Conservation (phyloP, 2,797 vertebrate genomes). For the Hemibagrus guttatus region DNA sequence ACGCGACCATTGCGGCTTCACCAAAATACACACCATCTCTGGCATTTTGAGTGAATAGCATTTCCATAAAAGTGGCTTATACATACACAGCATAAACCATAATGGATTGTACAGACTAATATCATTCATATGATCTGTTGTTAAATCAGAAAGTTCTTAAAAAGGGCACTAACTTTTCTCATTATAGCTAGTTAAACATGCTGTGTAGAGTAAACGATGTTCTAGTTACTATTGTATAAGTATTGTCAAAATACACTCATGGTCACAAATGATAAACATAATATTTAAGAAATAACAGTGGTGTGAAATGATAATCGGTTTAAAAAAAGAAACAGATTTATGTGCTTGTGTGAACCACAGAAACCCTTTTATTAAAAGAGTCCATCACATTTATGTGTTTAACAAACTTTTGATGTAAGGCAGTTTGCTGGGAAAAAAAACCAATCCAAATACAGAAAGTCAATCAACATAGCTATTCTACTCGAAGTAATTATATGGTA, state of each 20-base stretch:
- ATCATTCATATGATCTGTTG: background rate
- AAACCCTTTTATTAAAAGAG: background rate
- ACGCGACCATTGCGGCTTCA: conserved; percentile 18
- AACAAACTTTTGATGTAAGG: conserved; percentile 5
- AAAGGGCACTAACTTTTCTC: background rate
- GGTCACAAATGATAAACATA: background rate
- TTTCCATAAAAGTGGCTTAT: conserved; percentile 4
- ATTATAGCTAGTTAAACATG: background rate
- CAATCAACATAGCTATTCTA: background rate
- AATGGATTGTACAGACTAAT: background rate
- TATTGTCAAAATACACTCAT: background rate
- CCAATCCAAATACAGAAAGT: conserved; percentile 26
- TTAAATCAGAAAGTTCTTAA: background rate
- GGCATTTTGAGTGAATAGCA: background rate
- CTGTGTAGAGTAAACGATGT: background rate
- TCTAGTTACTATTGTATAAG: background rate
- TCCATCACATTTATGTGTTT: background rate
- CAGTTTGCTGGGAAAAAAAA: conserved; percentile 2
- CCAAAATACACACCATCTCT: background rate
- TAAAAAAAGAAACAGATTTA: background rate
- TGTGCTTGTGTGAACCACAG: background rate
- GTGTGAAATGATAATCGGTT: background rate
- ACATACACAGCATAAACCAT: background rate
- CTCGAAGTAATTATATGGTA: conserved; percentile 16
- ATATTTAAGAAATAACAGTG: background rate